These are phyloP conservation scores for Hyposoter didymator DNA, from an alignment of 2,888 invertebrate species.

Conservation along the genomic window DNA sequence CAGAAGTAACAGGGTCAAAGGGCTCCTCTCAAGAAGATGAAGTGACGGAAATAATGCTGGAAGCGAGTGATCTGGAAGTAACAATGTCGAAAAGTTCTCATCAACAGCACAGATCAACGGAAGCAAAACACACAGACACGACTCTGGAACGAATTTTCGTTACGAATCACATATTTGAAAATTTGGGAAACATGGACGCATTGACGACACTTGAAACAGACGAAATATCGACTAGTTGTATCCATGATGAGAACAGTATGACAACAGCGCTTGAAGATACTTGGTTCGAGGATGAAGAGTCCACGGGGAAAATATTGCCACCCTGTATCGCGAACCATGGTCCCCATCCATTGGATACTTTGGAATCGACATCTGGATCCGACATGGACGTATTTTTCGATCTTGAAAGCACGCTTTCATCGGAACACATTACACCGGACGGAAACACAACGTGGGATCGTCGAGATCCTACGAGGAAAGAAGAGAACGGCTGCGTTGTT, in stretches of 20 bases:
- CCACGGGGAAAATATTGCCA: constrained; percentile 59
- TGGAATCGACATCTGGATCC: background rate
- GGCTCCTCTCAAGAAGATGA: background rate
- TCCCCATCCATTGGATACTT: background rate
- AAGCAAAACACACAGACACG: background rate
- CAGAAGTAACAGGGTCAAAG: background rate
- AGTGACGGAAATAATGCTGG: background rate
- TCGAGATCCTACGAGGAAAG: background rate
- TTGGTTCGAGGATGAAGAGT: background rate
- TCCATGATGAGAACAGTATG: background rate
- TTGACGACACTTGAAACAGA: background rate
- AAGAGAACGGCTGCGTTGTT: constrained; percentile 42
- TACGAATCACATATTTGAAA: background rate
- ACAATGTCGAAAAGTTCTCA: background rate
- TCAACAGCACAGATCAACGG: constrained; percentile 2
- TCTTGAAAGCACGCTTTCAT: background rate
- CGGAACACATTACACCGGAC: background rate
- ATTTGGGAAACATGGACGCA: background rate
- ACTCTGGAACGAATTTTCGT: background rate
- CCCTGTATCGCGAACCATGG: constrained; percentile 35
- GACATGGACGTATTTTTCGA: background rate
- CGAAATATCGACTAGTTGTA: constrained; percentile 7
- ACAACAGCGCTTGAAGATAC: background rate
- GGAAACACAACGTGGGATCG: background rate
- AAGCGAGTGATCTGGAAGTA: background rate